Evolutionary conservation across 2,888 invertebrate species (phyloP), one percentile per base, ranked within the genome.

Genomic region (Chelonus formosanus): DNA sequence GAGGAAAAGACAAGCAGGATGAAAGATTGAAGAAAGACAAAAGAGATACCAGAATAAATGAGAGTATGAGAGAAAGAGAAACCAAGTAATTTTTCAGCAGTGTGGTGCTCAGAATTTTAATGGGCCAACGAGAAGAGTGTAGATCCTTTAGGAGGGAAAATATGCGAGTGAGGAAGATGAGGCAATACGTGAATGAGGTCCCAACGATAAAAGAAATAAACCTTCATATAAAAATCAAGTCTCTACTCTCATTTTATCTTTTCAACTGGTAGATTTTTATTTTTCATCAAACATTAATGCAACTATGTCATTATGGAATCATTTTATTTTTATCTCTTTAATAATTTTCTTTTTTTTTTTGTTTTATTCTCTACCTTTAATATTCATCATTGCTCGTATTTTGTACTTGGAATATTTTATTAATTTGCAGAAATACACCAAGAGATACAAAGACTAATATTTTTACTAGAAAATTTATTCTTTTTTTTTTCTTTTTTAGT

Each of bases 81-180:
- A 58, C 47, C 54, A 61, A 71, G 74, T 75, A 74, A 75, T 76
- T 76, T 76, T 75, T 76, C 74, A 76, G 73, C 73, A 71, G 72
- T 63, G 74, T 72, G 71, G 72, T 70, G 74, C 71, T 74, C 72
- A 73, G 74, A 74, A 76, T 77, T 74, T 74, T 73, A 76, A 76
- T 76, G 75, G 72, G 59, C 67, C 70, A 65, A 70, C 73, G 63
- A 64, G 67, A 61, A 43, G 61, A 68, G 65, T 64, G 44, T 44
- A 54, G 61, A 54, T 57, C 63, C 63, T 67, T 65, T 50, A 58
- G 65, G 65, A 62, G 63, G 40, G 58, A 50, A 62, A 70, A 73
- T 70, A 73, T 70, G 71, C 69, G 67, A 55, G 53, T 53, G 67
- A 74, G 67, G 58, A 71, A 75, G 73, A 67, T 67, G 70, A 70